Evolutionary conservation across 2,113 vertebrate species (phyloP).

Genomic region (Patagioenas fasciata): DNA sequence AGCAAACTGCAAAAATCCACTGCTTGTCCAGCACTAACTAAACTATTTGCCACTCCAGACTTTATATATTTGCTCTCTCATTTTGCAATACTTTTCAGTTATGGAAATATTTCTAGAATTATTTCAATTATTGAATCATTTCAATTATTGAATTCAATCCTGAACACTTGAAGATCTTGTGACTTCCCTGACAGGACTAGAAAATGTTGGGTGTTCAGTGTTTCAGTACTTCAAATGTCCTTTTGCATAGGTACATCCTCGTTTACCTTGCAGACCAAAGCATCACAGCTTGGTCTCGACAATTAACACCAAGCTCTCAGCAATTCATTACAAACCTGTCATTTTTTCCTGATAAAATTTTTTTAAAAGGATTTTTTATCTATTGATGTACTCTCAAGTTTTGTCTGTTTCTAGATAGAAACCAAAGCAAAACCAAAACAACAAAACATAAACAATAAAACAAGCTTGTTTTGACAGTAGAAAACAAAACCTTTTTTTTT

Average conservation of each 20-base stretch:
- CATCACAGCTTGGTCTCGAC: background rate
- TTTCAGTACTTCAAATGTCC: background rate
- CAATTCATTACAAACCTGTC: background rate
- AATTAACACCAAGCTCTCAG: background rate
- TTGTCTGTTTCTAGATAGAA: background rate
- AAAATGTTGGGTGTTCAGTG: background rate
- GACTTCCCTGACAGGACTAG: background rate
- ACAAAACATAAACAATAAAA: background rate
- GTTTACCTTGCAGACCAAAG: background rate
- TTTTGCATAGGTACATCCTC: accelerated
- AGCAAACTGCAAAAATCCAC: background rate
- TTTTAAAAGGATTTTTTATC: background rate
- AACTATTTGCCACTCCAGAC: background rate
- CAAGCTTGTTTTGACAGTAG: constrained; percentile 22
- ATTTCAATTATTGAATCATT: background rate
- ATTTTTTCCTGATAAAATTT: background rate
- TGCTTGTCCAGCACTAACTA: background rate
- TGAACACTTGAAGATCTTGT: background rate
- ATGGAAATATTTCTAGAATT: background rate
- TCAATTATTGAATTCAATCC: background rate
- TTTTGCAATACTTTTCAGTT: background rate
- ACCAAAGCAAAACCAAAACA: background rate
- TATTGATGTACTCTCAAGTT: background rate
- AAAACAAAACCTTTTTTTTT: background rate
- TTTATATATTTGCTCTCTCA: background rate